A percentile compares a stretch with the other conserved stretches of the same genome.
phyloP scores from a whole-genome alignment of 2,888 invertebrate species.

The Ecdyonurus torrentis region DNA sequence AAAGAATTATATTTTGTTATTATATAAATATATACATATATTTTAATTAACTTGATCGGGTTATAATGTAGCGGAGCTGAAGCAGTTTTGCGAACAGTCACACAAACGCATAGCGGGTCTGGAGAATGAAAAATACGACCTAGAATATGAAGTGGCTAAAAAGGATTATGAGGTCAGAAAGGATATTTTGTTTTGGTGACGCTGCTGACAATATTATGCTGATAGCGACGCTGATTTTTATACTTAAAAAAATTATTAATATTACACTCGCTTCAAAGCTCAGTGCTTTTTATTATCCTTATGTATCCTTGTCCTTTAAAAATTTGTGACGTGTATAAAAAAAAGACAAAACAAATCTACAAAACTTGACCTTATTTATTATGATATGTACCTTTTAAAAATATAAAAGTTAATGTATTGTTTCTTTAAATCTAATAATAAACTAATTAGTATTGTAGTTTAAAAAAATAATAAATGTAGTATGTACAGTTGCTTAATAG shows the following conservation, averaged over 20 bases:
- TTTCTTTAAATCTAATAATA: too few relatives aligned
- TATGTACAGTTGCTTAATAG: too few relatives aligned
- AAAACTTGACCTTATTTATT: neutral
- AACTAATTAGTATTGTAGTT: too few relatives aligned
- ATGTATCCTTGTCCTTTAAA: too few relatives aligned
- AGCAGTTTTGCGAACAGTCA: neutral
- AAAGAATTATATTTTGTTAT: too few relatives aligned
- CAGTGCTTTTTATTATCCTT: neutral
- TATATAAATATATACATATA: neutral
- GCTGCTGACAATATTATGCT: neutral
- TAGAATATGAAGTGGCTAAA: slow-evolving; percentile 94
- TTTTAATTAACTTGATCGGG: neutral
- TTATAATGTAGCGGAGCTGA: neutral
- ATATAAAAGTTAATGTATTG: too few relatives aligned
- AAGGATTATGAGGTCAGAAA: slow-evolving; percentile 89
- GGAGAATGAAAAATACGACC: slow-evolving; percentile 94
- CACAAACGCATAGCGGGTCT: slow-evolving; percentile 72
- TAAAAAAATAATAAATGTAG: too few relatives aligned
- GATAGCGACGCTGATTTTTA: neutral
- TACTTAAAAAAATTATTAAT: too few relatives aligned
- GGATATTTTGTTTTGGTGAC: neutral
- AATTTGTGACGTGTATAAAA: too few relatives aligned
- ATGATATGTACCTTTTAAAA: too few relatives aligned
- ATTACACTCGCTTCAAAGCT: neutral
- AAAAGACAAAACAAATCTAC: neutral